Evolutionary conservation across 2,888 invertebrate species (phyloP).

Genomic region (Pammene aurita): DNA sequence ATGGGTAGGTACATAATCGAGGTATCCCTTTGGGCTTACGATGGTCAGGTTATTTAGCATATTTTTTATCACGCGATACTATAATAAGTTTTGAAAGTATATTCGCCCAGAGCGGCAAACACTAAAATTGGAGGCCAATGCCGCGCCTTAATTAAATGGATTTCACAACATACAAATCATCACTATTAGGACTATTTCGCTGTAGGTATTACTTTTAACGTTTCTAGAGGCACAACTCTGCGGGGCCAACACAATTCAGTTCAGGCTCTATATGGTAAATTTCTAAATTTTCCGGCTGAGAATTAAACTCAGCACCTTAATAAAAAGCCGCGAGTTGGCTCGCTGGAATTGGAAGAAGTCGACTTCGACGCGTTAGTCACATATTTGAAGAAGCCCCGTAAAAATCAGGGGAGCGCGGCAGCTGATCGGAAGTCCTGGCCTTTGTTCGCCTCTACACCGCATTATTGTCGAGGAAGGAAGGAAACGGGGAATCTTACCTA

Average conservation of each 20-base stretch:
- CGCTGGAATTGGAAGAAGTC: slow-evolving; percentile 21
- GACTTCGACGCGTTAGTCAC: slow-evolving; percentile 55
- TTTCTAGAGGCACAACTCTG: too few relatives aligned
- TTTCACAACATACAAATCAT: neutral
- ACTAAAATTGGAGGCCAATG: slow-evolving; percentile 26
- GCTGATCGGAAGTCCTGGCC: slow-evolving; percentile 83
- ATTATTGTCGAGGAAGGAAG: slow-evolving; percentile 71
- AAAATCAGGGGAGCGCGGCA: slow-evolving; percentile 74
- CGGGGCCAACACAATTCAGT: too few relatives aligned
- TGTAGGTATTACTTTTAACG: neutral
- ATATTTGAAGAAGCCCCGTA: slow-evolving; percentile 78
- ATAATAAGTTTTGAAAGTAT: slow-evolving; percentile 29
- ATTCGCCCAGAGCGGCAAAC: slow-evolving; percentile 14
- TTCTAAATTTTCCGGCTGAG: neutral
- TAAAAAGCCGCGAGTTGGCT: neutral
- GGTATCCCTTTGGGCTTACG: slow-evolving; percentile 50
- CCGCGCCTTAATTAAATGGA: slow-evolving; percentile 29
- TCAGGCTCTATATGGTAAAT: neutral
- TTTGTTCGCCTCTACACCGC: slow-evolving; percentile 75
- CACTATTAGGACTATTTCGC: neutral
- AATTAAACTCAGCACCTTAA: neutral
- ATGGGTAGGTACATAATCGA: slow-evolving; percentile 52
- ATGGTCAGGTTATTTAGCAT: slow-evolving; percentile 31
- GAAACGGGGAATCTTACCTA: slow-evolving; percentile 54
- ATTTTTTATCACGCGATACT: slow-evolving; percentile 39